Evolutionary conservation across 2,797 vertebrate species (phyloP), one percentile per base, ranked within the genome.

Genomic region (Gobionotothen gibberifrons): DNA sequence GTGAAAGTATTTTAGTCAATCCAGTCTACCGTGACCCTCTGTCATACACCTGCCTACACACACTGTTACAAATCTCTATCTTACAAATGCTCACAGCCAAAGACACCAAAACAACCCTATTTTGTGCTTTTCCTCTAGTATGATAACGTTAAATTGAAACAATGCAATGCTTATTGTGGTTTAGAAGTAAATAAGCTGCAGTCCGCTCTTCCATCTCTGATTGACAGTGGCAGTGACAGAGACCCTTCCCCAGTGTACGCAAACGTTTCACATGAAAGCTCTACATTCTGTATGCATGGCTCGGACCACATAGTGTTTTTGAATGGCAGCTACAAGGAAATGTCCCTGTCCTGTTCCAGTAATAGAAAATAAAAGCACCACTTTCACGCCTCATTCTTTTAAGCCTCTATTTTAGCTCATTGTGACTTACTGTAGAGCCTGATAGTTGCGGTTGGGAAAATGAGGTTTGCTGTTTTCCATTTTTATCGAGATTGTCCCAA

Each of bases 351-450:
- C 58, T 70, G 43, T 71, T 65, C 73, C 3, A 40, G 61, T 26
- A 85, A 58, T 54, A 73, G 73, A 79, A 78, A 71, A 57, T 55
- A 53, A 58, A 82, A 59, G 51, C 48, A 40, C 61, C 75, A 80
- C 82, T 87, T 90, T 91, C 79, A 84, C 46, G 69, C 82, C 8
- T 72, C 74, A 82, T 86, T 86, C 69, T 87, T 83, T 83, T 73
- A 83, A 87, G 80, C 78, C 60, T 85, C 79, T 86, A 68, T 36
- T 83, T 70, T 47, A 61, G 74, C 39, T 72, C 58, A 42, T 56
- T 42, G 69, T 15, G 11, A 65, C 12, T 0, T 26, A 19, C 75
- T 69, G 16, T 29, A 36, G 44, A 49, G 53, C 49, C 62, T 22
- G 54, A 74, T 67, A 46, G 49, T 43, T 54, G n/a, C 47, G 26